These are phyloP conservation scores for Microctonus brassicae DNA, from an alignment of 2,888 invertebrate species.

Conservation along the genomic window DNA sequence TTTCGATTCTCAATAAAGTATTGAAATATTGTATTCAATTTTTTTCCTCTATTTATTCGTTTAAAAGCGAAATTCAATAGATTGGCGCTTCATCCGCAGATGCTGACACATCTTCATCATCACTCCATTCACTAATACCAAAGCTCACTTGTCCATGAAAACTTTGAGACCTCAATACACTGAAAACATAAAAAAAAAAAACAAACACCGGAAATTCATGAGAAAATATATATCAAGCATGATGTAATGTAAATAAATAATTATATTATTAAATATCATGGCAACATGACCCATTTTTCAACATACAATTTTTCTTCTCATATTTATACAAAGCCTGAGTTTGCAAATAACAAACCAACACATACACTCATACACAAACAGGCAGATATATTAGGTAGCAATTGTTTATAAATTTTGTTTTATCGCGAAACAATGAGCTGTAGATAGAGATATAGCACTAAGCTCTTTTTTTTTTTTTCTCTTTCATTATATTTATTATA, in stretches of 20 bases:
- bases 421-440: background rate
- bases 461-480: background rate
- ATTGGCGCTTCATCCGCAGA: constrained; percentile 58
- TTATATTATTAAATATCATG: background rate
- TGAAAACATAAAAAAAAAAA: constrained; percentile 58
- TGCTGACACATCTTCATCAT: constrained; percentile 58
- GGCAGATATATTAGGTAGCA: background rate
- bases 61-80: constrained; percentile 44
- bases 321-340: constrained; percentile 9
- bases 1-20: background rate
- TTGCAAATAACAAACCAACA: background rate
- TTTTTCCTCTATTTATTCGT: constrained; percentile 11
- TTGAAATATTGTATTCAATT: constrained; percentile 17
- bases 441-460: background rate
- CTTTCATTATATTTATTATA: background rate
- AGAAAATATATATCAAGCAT: constrained; percentile 35
- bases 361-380: too few species aligned
- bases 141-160: constrained; percentile 73
- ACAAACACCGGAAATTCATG: constrained; percentile 24
- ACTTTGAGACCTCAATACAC: constrained; percentile 76
- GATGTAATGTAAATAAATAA: constrained; percentile 3
- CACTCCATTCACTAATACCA: constrained; percentile 65
- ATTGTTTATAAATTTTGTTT: background rate
- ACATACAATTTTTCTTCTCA: background rate
- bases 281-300: constrained; percentile 4